Percentiles rank a stretch among this genome's conserved stretches.
Conservation (phyloP, 2,113 vertebrate species). For the Xenopus tropicalis region UCB_Xtro_10.0 CM004452.2:29637501-29638000, state of each 20-base stretch:
- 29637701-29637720: constrained; percentile 29
- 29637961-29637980: no score
- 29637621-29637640: constrained; percentile 15
- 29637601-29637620: background rate
- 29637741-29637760: constrained; percentile 1
- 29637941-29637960: background rate
- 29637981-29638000: no score
- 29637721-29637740: constrained; percentile 29
- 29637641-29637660: background rate
- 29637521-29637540: no score
- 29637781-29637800: constrained; percentile 2
- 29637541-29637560: no score
- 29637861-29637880: background rate
- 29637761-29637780: background rate
- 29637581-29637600: no score
- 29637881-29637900: background rate
- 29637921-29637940: background rate
- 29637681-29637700: constrained; percentile 20
- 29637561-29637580: no score
- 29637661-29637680: background rate
- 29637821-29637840: constrained; percentile 25
- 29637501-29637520: no score
- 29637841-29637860: constrained; percentile 23
- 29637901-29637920: background rate
- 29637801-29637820: background rate